Evolutionary conservation across 1,140 invertebrate species (phyloP).

Genomic region (Procambarus clarkii): DNA sequence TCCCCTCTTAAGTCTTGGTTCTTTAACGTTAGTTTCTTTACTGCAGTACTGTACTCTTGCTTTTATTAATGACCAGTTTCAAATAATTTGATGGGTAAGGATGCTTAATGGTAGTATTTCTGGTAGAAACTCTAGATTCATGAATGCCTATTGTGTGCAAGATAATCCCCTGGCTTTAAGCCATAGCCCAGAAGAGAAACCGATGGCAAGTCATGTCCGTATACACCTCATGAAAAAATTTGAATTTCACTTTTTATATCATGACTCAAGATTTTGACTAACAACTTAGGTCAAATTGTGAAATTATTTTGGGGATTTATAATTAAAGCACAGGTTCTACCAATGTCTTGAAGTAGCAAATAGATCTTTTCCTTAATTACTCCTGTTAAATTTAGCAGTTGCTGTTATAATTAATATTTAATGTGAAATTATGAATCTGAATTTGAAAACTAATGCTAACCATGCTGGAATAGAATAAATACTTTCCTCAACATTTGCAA

Average conservation of each 20-base stretch:
- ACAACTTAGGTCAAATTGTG: not conserved
- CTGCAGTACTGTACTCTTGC: not conserved
- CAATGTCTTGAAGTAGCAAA: not conserved
- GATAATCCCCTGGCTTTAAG: not conserved
- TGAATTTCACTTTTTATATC: not conserved
- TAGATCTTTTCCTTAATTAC: not conserved
- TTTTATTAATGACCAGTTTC: not conserved
- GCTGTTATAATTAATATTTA: not conserved
- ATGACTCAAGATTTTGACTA: no score
- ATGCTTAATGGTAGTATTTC: not conserved
- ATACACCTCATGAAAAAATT: not conserved
- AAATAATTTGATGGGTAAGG: not conserved
- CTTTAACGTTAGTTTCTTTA: not conserved
- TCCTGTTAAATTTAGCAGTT: not conserved
- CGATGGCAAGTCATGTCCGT: not conserved
- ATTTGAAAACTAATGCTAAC: not conserved
- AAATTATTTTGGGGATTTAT: not conserved
- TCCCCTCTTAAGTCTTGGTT: not conserved
- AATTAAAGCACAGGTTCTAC: no score
- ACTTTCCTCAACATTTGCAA: not conserved
- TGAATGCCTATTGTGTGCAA: not conserved
- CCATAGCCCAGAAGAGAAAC: not conserved
- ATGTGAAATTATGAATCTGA: not conserved
- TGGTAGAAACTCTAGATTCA: not conserved
- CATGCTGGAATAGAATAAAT: not conserved